These are phyloP conservation scores for Ditula angustiorana DNA, from an alignment of 2,888 invertebrate genomes.

Conservation along the genomic window DNA sequence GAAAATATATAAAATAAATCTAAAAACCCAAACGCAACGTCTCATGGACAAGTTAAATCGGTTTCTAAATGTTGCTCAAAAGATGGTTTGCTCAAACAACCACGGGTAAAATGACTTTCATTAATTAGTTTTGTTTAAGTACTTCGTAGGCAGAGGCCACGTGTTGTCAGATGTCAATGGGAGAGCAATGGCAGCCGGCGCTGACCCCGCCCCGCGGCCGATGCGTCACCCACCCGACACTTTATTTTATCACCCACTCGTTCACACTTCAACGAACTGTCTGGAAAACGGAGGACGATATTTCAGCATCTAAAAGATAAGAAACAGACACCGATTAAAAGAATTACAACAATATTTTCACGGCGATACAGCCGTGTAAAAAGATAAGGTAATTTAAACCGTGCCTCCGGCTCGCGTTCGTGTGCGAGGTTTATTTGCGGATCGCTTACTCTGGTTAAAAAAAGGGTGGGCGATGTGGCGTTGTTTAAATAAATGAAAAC, in stretches of 20 bases:
- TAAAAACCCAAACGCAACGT: not conserved
- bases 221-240: constrained; percentile 59
- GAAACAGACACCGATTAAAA: constrained; percentile 21
- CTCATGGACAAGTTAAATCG: not conserved
- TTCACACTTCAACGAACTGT: constrained; percentile 59
- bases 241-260: constrained; percentile 62
- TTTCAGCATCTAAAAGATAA: constrained; percentile 35
- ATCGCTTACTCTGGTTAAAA: constrained; percentile 4
- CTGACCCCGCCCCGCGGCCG: constrained; percentile 54
- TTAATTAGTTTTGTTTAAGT: constrained; percentile 43
- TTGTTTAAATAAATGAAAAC: constrained; percentile 1
- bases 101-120: constrained; percentile 1
- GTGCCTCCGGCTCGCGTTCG: not conserved
- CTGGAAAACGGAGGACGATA: constrained; percentile 46
- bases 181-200: constrained; percentile 42
- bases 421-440: constrained; percentile 3
- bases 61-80: not conserved
- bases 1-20: no score
- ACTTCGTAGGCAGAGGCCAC: constrained; percentile 21
- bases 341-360: constrained; percentile 30
- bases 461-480: not conserved
- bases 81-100: not conserved
- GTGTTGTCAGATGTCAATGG: constrained; percentile 28
- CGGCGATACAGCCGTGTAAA: not conserved
- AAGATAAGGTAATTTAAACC: constrained; percentile 30